Percentiles rank a stretch among this genome's conserved stretches.
phyloP scores from a whole-genome alignment of 2,888 invertebrate species.

The Pristionchus arcanus region DNA sequence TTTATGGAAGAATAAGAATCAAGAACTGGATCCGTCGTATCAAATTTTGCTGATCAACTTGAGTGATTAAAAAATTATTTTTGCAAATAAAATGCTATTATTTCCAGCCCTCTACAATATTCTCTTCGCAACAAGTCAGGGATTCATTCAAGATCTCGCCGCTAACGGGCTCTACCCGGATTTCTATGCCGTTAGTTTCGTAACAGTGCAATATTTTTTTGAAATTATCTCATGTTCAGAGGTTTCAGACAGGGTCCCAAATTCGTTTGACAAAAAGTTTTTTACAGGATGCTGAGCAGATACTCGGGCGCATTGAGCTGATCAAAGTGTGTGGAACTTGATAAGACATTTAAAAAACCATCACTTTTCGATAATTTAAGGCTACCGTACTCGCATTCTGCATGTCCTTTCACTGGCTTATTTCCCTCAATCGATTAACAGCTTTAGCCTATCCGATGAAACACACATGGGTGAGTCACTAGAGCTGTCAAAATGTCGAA shows the following conservation, averaged over 20 bases:
- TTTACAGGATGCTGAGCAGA: background rate
- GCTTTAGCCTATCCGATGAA: background rate
- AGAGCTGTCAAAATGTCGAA: no score
- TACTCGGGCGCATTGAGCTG: background rate
- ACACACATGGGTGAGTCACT: background rate
- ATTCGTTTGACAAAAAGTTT: no score
- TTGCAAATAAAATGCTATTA: no score
- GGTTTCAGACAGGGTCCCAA: no score
- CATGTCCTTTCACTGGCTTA: background rate
- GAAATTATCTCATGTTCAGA: no score
- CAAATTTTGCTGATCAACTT: background rate
- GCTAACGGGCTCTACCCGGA: background rate
- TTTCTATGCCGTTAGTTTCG: background rate
- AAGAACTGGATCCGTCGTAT: background rate
- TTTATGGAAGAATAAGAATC: background rate
- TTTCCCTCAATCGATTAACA: constrained; percentile 1
- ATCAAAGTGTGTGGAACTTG: no score
- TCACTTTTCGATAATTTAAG: background rate
- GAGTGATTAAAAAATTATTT: no score
- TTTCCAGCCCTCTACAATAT: background rate
- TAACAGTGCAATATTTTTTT: no score
- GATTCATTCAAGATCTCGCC: background rate
- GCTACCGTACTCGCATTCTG: background rate
- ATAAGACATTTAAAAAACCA: background rate
- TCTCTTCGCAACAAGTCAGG: background rate